Conservation (phyloP, 2,113 vertebrate species). For the Menura novaehollandiae region DNA sequence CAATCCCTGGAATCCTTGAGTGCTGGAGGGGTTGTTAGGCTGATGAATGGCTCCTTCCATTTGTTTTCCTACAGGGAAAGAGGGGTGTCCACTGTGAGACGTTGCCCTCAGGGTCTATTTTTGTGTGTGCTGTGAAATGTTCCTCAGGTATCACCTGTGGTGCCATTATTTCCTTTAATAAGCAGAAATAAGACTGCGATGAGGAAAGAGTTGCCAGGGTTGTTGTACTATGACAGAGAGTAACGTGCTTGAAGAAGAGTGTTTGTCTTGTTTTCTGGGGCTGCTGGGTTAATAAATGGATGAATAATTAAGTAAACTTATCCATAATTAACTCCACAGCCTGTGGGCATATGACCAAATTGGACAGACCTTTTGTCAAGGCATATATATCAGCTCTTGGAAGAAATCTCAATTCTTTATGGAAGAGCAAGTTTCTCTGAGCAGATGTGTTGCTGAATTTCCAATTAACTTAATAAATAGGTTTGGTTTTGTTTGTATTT, state of each 20-base stretch:
- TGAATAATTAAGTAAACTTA: neutral
- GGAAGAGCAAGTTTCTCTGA: neutral
- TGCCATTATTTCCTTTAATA: neutral
- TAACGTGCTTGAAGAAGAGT: neutral
- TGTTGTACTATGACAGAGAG: accelerated
- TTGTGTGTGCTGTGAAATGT: neutral
- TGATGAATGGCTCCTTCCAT: neutral
- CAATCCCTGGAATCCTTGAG: neutral
- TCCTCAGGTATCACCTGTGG: neutral
- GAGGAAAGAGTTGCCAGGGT: neutral
- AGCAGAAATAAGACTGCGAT: neutral
- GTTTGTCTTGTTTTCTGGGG: neutral
- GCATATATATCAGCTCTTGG: neutral
- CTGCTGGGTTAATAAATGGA: neutral
- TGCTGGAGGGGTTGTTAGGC: neutral
- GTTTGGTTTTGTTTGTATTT: neutral
- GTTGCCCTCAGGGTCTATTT: neutral
- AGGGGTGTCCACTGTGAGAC: neutral
- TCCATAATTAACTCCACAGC: neutral
- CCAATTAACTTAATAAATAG: neutral
- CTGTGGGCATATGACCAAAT: neutral
- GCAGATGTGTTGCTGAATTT: neutral
- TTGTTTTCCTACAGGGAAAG: neutral
- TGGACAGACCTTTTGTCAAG: neutral
- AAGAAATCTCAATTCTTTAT: neutral